Base-by-base conservation (phyloP, 2,888 invertebrate genomes). In the Dastarcus helophoroides region DNA sequence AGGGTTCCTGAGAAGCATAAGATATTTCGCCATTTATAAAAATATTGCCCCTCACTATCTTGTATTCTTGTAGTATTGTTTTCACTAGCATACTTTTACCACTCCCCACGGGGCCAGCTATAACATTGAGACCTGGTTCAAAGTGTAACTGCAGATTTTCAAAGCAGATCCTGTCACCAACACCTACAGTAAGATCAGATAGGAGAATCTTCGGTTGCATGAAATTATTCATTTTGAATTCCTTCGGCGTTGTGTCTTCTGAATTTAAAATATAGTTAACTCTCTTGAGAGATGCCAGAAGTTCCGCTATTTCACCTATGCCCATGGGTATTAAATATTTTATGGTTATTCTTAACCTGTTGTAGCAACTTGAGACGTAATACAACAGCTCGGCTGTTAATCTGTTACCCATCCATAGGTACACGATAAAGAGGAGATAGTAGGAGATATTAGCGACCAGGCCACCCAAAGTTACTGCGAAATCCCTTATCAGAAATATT, bases 321-420 rank as follows among this genome's bases (percentile, higher is more conserved):
- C 78, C 82, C 64, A 81, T 79, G 0, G 94, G 91, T 46, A 93
- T 83, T 60, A 84, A 85, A 8, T 89, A 78, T 0, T 85, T 86
- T 76, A 93, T 81, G 8, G 84, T 79, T 46, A 82, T 77, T 16
- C 86, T 69, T 35, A 93, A 63, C 32, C 88, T 80, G 50, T 85
- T 88, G 64, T 86, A 91, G 56, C 90, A 82, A 5, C 89, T 81
- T n/a, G 88, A 79, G 27, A 90, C 72, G 35, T 90, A 83, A 61
- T 90, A 91, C 9, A 88, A 83, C 53, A 72, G 71, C 53, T 90
- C 84, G 3, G 94, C 80, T 3, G 77, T 79, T 42, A 93, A 71
- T 44, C 71, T 59, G 43, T 79, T 64, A 12, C 79, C 79, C 3
- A 76, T 64, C 29, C 82, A 62, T 16, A 80, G 74, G 52, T 75